phyloP scores from a whole-genome alignment of 2,797 vertebrate genomes.

The Heterohyrax brucei region DNA sequence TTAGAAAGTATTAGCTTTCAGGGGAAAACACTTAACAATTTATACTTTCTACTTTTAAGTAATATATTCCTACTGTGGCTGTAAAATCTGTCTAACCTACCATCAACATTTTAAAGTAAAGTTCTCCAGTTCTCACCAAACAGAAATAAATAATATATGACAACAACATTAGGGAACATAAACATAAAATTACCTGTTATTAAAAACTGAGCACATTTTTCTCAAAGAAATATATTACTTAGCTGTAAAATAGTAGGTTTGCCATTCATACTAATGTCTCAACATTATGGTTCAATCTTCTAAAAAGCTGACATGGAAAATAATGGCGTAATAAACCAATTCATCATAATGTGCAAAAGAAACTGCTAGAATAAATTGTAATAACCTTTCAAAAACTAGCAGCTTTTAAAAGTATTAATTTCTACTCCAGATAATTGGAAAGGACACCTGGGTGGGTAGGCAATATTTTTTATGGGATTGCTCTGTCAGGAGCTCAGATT shows the following conservation, averaged over 20 bases:
- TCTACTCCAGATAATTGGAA: constrained; percentile 96
- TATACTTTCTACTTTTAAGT: constrained; percentile 81
- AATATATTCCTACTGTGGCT: constrained; percentile 84
- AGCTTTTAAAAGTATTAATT: constrained; percentile 97
- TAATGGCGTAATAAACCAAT: constrained; percentile 92
- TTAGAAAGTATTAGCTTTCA: constrained; percentile 86
- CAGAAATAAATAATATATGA: constrained; percentile 88
- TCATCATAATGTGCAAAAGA: constrained; percentile 93
- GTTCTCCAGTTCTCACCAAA: constrained; percentile 74
- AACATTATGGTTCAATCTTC: constrained; percentile 91
- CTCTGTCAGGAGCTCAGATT: constrained; percentile 94
- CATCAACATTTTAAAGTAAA: constrained; percentile 86
- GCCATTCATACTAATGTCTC: constrained; percentile 90
- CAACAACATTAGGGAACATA: constrained; percentile 88
- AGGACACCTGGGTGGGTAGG: constrained; percentile 93
- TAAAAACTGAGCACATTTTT: constrained; percentile 89
- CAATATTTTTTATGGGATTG: constrained; percentile 95
- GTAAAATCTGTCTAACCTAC: constrained; percentile 85
- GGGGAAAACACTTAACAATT: constrained; percentile 77
- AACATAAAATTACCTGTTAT: constrained; percentile 91
- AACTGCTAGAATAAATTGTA: constrained; percentile 93
- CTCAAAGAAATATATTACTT: constrained; percentile 89
- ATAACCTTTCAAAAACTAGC: constrained; percentile 95
- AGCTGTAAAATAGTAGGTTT: constrained; percentile 91
- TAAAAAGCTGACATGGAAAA: constrained; percentile 93